Evolutionary conservation across 1,140 invertebrate species (phyloP).

Genomic region (Leptopilina boulardi): DNA sequence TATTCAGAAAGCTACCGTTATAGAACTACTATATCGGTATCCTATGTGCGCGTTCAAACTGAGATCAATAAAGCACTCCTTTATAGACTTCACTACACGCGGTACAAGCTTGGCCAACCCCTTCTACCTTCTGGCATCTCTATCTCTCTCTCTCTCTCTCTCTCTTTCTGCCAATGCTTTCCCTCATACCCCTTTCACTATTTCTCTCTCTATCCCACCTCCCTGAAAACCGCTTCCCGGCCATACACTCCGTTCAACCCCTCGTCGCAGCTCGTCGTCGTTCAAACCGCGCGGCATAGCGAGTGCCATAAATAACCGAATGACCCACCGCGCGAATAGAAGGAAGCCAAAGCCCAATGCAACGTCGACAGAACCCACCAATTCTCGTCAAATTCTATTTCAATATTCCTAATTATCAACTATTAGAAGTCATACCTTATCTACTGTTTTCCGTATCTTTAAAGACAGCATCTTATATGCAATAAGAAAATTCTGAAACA

Average conservation of each 20-base stretch:
- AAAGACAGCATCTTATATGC: no score
- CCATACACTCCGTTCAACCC: slow-evolving; percentile 55
- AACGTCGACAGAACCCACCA: slow-evolving; percentile 19
- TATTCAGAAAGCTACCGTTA: slow-evolving; percentile 55
- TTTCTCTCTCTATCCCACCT: slow-evolving; percentile 43
- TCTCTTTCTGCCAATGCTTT: slow-evolving; percentile 9
- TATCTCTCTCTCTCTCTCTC: slow-evolving; percentile 39
- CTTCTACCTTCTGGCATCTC: slow-evolving; percentile 45
- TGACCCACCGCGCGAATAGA: slow-evolving; percentile 68
- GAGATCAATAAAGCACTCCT: slow-evolving; percentile 76
- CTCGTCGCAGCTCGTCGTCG: slow-evolving; percentile 55
- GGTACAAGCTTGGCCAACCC: slow-evolving; percentile 70
- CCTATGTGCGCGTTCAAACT: slow-evolving; percentile 73
- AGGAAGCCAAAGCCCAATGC: slow-evolving; percentile 52
- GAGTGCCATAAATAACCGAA: slow-evolving; percentile 72
- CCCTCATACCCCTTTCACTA: slow-evolving; percentile 7
- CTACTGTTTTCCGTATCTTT: no score
- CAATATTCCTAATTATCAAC: background rate
- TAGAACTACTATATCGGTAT: slow-evolving; percentile 70
- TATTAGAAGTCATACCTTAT: no score
- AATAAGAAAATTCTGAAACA: no score
- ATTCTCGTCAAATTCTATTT: background rate
- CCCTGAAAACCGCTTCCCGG: slow-evolving; percentile 56
- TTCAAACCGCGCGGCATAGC: slow-evolving; percentile 57
- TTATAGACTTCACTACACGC: slow-evolving; percentile 73